These are phyloP conservation scores for Arctopsyche grandis DNA, from an alignment of 1,140 invertebrate species.

Conservation along the genomic window DNA sequence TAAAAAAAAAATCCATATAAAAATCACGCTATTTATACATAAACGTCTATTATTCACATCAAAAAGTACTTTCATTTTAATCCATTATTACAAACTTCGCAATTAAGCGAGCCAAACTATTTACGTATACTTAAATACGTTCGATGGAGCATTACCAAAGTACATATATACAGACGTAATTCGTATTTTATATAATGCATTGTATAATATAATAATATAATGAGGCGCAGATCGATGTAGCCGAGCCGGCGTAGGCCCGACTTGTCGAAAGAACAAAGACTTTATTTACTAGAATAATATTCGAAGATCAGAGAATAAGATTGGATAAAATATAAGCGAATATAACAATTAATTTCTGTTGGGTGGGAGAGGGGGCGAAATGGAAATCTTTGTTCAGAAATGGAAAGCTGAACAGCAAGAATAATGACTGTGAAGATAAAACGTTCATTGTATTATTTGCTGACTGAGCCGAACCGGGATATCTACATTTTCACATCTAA, in stretches of 20 bases:
- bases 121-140: no score
- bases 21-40: no score
- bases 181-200: no score
- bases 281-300: slow-evolving; percentile 24
- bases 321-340: slow-evolving; percentile 27
- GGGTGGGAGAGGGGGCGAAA: neutral
- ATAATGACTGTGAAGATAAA: slow-evolving; percentile 25
- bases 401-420: slow-evolving; percentile 9
- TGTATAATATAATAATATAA: no score
- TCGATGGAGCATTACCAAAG: no score
- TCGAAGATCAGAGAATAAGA: slow-evolving; percentile 11
- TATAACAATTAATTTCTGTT: slow-evolving; percentile 20
- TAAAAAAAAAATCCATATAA: no score
- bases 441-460: slow-evolving; percentile 18
- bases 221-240: no score
- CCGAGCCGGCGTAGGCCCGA: neutral
- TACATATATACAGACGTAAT: no score
- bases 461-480: slow-evolving; percentile 1
- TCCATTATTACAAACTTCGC: no score
- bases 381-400: slow-evolving; percentile 23
- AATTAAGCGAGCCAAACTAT: no score
- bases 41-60: no score
- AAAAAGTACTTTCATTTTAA: no score
- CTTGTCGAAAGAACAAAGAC: slow-evolving; percentile 6
- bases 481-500: slow-evolving; percentile 15